Base-by-base conservation (phyloP, 1,140 invertebrate genomes). In the Drusus annulatus region DNA sequence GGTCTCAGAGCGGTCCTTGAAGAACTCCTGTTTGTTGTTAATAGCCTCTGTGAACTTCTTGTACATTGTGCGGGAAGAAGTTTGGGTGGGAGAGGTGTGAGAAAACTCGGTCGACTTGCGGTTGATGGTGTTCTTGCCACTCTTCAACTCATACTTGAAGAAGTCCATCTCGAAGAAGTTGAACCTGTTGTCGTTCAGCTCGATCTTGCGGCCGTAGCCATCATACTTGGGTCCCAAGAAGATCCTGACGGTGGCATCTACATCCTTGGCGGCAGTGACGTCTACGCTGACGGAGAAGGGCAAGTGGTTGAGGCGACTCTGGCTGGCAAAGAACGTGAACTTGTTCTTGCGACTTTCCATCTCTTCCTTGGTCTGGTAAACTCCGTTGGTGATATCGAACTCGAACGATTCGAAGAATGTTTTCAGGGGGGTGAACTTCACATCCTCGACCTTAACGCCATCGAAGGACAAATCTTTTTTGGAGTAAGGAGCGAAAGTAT, bases 391-490 rank as follows among this genome's bases (percentile, higher is more conserved):
- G 50, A 94, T 91, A 79, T 94, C 91, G 21, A 94, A 84, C 83
- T 94, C 92, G 83, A 92, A 93, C 50, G 94, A 88, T 65, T 95
- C 93, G 87, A 95, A 94, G 86, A 92, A 95, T 19, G 94, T 95
- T n/a, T 91, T 89, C 8, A 96, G 86, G 65, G 92, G 91, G 85
- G 93, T 92, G 4, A 94, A 89, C 3, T 87, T 84, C 4, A 95
- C 89, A 50, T 90, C 91, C 75, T 93, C 91, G 77, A 95, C 90
- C 81, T 91, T 91, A 16, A 95, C 89, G 25, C 90, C 90, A 3
- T 92, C 90, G 85, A 91, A 93, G 79, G 88, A 78, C 0, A 94
- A 86, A 73, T 94, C 91, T 16, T 92, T 89, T 51, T 88, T 86
- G 5, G 89, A 91, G 88, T 95, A 95, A 1, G 88, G 88, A 6